Evolutionary conservation across 1,140 invertebrate species (phyloP), one percentile per base, ranked within the genome.

Genomic region (Heliconius himera): DNA sequence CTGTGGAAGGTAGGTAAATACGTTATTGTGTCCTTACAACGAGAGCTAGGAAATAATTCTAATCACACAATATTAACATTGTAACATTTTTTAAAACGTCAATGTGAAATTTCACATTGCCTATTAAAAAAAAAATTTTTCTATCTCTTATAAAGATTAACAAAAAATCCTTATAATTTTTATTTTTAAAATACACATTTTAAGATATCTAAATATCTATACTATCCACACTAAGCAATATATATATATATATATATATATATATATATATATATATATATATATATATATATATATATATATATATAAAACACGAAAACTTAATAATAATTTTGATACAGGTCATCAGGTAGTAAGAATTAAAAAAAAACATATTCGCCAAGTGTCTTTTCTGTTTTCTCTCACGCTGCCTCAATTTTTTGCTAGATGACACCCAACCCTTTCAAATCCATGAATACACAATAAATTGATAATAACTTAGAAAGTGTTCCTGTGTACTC

Each of bases 381-480:
- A 78, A 80, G 75, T 83, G 79, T 82, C 78, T 75, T 81, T 76
- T 79, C 66, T 33, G 11, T 60, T 77, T 78, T 87, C 81, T 91
- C 92, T 89, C 92, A 94, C 92, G 92, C 90, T 93, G 90, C 89
- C 90, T 77, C 78, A 29, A 66, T 82, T 85, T 87, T 90, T 88
- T 89, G 88, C 85, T 77, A 88, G 88, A 85, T 91, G 87, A 87
- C 81, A 91, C 87, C 82, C 89, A 91, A 93, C 88, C 90, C 90
- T 93, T 92, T 92, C 74, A 80, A 84, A 86, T 82, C 76, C 74
- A 82, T 86, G 88, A 88, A 84, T 87, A 81, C 79, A 82, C 79
- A 82, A 66, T 66, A 29, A 66, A 66, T 29, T n/a, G 60, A 66
- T 66, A 66, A 66, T 29, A 66, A 66, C 60, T 66, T 66, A 0